Evolutionary conservation across 2,113 vertebrate species (phyloP).

Genomic region (Phoxinus phoxinus): DNA sequence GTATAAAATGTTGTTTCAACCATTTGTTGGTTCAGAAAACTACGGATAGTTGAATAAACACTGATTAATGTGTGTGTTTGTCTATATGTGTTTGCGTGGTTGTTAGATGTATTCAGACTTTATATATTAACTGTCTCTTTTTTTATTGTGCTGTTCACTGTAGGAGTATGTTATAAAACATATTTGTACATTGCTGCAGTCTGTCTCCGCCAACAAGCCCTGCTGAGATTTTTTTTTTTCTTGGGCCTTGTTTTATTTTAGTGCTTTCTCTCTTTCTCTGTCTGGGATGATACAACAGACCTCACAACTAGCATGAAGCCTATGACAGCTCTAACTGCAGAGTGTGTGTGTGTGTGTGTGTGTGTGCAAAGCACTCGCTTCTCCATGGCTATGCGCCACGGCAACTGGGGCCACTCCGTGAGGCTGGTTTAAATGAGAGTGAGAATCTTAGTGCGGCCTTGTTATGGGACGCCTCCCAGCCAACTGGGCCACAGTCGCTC

Average conservation of each 20-base stretch:
- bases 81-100: background rate
- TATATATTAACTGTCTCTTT: background rate
- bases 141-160: background rate
- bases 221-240: conserved; percentile 14
- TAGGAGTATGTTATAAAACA: background rate
- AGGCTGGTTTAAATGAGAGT: conserved; percentile 68
- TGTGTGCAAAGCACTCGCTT: conserved; percentile 29
- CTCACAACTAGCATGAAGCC: conserved; percentile 27
- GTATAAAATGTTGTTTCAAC: background rate
- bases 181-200: conserved; percentile 13
- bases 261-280: conserved; percentile 31
- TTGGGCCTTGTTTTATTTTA: conserved; percentile 35
- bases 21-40: background rate
- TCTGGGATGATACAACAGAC: conserved; percentile 36
- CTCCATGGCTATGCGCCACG: conserved; percentile 17
- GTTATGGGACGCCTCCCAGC: conserved; percentile 68
- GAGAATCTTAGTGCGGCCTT: conserved; percentile 63
- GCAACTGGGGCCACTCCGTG: conserved; percentile 49
- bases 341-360: background rate
- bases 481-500: conserved; percentile 72
- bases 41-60: background rate
- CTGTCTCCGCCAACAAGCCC: conserved; percentile 13
- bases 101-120: conserved; percentile 15
- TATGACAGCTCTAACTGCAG: conserved; percentile 32
- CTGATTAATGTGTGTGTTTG: background rate